Conservation (phyloP, 2,888 invertebrate genomes). For the Calameuta idolon region DNA sequence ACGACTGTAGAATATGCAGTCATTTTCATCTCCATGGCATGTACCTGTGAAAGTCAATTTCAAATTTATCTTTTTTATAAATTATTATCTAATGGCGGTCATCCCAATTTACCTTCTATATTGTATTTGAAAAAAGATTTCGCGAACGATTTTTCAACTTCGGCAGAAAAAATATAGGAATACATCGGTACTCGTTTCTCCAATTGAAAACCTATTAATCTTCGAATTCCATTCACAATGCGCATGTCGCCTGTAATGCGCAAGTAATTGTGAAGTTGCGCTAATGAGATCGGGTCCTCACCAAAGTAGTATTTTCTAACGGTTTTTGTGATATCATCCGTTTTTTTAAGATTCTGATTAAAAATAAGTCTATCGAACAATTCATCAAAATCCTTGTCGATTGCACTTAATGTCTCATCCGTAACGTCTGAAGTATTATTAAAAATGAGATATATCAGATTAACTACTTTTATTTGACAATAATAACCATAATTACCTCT, state of each 20-base stretch:
- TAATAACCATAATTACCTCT: background rate
- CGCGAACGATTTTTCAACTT: background rate
- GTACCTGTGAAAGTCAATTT: conserved; percentile 3
- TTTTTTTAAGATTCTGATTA: background rate
- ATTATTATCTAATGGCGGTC: background rate
- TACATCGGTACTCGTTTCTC: conserved; percentile 1
- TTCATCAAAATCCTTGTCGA: background rate
- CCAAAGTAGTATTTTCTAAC: conserved; percentile 6
- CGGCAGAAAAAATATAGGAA: background rate
- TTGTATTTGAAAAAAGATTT: background rate
- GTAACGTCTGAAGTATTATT: background rate
- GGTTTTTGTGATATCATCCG: background rate
- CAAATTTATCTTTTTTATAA: background rate
- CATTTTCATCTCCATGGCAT: conserved; percentile 8
- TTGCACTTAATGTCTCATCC: background rate
- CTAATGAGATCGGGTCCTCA: background rate
- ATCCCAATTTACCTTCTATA: background rate
- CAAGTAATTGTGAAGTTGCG: background rate
- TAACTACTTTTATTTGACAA: background rate
- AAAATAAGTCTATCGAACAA: background rate
- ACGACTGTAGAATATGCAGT: conserved; percentile 3
- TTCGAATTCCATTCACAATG: background rate
- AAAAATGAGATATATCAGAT: background rate
- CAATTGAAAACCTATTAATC: background rate
- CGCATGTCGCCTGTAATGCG: conserved; percentile 9